Evolutionary conservation across 2,888 invertebrate species (phyloP).

Genomic region (Hydriomena furcata): DNA sequence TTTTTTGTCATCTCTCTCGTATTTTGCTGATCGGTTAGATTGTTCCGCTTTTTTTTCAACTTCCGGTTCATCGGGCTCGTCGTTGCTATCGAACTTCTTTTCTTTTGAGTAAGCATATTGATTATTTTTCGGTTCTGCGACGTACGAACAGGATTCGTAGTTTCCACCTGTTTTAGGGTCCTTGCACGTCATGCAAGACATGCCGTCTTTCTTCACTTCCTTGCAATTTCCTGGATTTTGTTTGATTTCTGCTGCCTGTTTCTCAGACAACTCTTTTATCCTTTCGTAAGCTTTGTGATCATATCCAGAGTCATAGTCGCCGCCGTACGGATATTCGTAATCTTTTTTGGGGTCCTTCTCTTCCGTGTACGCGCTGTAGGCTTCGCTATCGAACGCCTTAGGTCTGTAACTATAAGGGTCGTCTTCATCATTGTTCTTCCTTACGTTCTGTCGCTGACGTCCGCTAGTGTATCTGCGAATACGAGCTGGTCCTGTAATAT

Average conservation of each 20-base stretch:
- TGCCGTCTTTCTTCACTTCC: slow-evolving; percentile 85
- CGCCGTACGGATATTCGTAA: slow-evolving; percentile 75
- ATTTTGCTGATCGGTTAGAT: slow-evolving; percentile 59
- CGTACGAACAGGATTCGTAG: slow-evolving; percentile 91
- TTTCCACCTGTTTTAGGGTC: slow-evolving; percentile 89
- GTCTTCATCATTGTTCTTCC: slow-evolving; percentile 63
- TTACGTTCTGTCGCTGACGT: slow-evolving; percentile 65
- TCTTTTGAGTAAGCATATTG: slow-evolving; percentile 87
- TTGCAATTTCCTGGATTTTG: slow-evolving; percentile 86
- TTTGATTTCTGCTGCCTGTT: slow-evolving; percentile 84
- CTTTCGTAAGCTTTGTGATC: slow-evolving; percentile 81
- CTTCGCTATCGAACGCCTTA: slow-evolving; percentile 74
- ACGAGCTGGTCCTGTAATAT: slow-evolving; percentile 74
- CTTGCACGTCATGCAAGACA: slow-evolving; percentile 89
- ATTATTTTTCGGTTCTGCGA: slow-evolving; percentile 88
- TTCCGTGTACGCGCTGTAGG: slow-evolving; percentile 74
- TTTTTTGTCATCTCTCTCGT: slow-evolving; percentile 53
- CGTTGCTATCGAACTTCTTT: slow-evolving; percentile 84
- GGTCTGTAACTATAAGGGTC: slow-evolving; percentile 82
- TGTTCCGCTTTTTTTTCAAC: slow-evolving; percentile 64
- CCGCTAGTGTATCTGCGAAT: slow-evolving; percentile 78
- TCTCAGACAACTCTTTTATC: slow-evolving; percentile 85
- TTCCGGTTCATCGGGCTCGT: slow-evolving; percentile 79
- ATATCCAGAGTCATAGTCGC: slow-evolving; percentile 75
- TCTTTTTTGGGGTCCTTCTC: slow-evolving; percentile 66